A percentile compares a stretch with the other conserved stretches of the same genome.
Evolutionary conservation across 2,797 vertebrate genomes (phyloP).

Genomic region (Sparus aurata): DNA sequence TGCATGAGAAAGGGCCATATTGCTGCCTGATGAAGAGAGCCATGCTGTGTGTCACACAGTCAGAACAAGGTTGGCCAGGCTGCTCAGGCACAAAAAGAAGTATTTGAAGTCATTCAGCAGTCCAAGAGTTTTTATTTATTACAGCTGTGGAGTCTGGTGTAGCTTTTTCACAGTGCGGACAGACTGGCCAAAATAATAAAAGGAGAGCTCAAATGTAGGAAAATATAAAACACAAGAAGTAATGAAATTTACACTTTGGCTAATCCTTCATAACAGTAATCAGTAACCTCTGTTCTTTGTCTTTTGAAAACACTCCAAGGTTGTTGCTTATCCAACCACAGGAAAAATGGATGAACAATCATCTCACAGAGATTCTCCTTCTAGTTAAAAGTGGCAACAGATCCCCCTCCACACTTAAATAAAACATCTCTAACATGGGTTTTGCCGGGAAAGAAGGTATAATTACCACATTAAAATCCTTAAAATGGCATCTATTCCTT

Average conservation of each 20-base stretch:
- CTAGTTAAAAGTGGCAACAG: background rate
- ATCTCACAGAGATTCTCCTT: background rate
- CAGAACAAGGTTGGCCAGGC: slow-evolving; percentile 10
- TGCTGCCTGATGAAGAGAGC: slow-evolving; percentile 4
- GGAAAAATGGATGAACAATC: background rate
- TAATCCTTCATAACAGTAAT: slow-evolving; percentile 26
- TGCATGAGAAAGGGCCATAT: slow-evolving; percentile 23
- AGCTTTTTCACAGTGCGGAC: slow-evolving; percentile 19
- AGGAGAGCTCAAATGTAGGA: background rate
- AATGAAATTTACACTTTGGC: slow-evolving; percentile 15
- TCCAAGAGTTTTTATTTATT: slow-evolving; percentile 38
- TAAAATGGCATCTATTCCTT: too few species aligned
- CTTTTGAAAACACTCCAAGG: background rate
- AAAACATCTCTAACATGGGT: too few species aligned
- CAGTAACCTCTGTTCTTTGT: background rate
- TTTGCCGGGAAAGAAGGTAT: too few species aligned
- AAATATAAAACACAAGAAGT: background rate
- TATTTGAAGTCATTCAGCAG: slow-evolving; percentile 26
- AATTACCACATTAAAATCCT: too few species aligned
- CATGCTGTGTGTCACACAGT: slow-evolving; percentile 17
- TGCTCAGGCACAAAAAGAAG: slow-evolving; percentile 26
- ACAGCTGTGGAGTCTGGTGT: slow-evolving; percentile 43
- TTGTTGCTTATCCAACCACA: slow-evolving; percentile 1
- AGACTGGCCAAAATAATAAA: slow-evolving; percentile 7
- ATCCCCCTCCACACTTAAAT: too few species aligned